phyloP scores from a whole-genome alignment of 2,113 vertebrate species.

The Scolopax mira region DNA sequence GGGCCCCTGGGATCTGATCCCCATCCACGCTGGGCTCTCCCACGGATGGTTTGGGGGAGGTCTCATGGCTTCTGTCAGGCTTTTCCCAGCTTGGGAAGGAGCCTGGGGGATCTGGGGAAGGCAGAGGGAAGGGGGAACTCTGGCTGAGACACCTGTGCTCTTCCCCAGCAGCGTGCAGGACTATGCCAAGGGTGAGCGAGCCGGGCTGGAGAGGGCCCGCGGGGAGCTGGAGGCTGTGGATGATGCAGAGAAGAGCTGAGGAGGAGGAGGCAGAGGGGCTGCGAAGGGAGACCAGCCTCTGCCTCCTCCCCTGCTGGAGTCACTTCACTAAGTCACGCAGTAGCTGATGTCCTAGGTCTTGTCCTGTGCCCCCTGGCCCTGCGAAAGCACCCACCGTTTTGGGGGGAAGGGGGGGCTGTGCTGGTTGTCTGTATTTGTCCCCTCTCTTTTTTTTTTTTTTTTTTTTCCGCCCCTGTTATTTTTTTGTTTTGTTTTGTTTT shows the following conservation, averaged over 20 bases:
- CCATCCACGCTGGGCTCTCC: accelerated
- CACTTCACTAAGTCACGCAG: constrained; percentile 46
- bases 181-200: constrained; percentile 44
- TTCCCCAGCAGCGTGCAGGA: constrained; percentile 50
- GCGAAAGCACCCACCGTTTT: background rate
- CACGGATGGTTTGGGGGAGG: accelerated
- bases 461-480: too few species aligned
- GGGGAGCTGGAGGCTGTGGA: constrained; percentile 63
- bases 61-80: accelerated
- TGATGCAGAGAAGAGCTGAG: constrained; percentile 67
- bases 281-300: background rate
- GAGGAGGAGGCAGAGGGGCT: background rate
- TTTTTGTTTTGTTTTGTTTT: background rate
- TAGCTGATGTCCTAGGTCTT: constrained; percentile 52
- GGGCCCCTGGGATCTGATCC: accelerated
- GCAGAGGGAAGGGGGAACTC: accelerated
- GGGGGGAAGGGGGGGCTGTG: background rate
- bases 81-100: background rate
- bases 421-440: constrained; percentile 67
- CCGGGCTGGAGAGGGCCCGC: background rate
- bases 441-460: background rate
- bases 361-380: background rate
- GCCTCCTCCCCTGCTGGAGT: background rate
- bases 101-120: background rate
- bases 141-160: background rate